Evolutionary conservation across 2,888 invertebrate species (phyloP).

Genomic region (Argyra leucocephala): DNA sequence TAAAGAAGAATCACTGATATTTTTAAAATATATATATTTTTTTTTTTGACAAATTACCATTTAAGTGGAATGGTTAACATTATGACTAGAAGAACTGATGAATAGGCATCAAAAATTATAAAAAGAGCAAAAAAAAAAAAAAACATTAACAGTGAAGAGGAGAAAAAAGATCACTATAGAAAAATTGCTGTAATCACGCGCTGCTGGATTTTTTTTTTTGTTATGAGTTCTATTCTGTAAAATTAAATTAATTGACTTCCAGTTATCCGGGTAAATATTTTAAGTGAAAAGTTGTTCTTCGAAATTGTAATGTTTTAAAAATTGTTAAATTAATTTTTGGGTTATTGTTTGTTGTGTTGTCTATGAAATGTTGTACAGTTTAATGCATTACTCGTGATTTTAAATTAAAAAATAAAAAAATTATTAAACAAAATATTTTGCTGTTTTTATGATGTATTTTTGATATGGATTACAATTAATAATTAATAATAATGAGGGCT

Average conservation of each 20-base stretch:
- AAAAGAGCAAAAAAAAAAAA: too few species aligned
- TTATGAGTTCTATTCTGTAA: neutral
- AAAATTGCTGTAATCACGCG: neutral
- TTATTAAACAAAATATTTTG: too few species aligned
- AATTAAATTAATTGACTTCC: neutral
- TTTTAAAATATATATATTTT: neutral
- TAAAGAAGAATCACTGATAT: neutral
- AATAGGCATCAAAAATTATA: neutral
- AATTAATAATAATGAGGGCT: too few species aligned
- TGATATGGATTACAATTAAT: too few species aligned
- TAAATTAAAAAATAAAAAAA: too few species aligned
- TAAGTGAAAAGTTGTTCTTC: neutral
- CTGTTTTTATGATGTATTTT: too few species aligned
- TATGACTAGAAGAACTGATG: neutral
- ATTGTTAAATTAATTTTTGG: too few species aligned
- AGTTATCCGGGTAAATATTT: neutral
- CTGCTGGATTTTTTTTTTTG: neutral
- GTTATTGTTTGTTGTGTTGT: too few species aligned
- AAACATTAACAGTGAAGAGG: neutral
- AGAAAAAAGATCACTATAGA: neutral
- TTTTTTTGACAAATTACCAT: slow-evolving; percentile 2
- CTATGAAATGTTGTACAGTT: too few species aligned
- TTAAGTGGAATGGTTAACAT: slow-evolving; percentile 2
- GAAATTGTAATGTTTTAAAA: too few species aligned
- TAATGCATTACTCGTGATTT: too few species aligned